These are phyloP conservation scores for Andrena bicolor DNA, from an alignment of 2,888 invertebrate species.

Conservation along the genomic window DNA sequence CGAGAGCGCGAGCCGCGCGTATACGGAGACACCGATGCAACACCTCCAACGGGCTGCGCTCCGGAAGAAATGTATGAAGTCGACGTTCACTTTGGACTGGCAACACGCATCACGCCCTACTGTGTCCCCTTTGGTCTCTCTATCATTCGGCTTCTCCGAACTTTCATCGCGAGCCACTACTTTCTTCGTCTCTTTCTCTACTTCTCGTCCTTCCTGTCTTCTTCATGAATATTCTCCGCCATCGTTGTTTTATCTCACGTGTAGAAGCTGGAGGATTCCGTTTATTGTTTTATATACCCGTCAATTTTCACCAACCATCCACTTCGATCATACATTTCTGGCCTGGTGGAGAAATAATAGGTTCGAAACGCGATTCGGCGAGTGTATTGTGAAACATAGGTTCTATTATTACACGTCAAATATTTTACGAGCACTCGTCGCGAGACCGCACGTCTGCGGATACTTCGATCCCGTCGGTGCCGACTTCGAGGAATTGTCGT, in stretches of 20 bases:
- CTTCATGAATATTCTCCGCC: slow-evolving; percentile 6
- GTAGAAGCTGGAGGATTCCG: slow-evolving; percentile 4
- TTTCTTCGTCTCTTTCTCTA: slow-evolving; percentile 18
- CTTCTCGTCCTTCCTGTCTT: slow-evolving; percentile 2
- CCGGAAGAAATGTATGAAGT: slow-evolving; percentile 83
- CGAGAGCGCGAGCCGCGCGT: slow-evolving; percentile 79
- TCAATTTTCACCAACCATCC: slow-evolving; percentile 28
- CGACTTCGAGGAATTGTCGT: slow-evolving; percentile 20
- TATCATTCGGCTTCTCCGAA: neutral
- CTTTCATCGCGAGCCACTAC: neutral
- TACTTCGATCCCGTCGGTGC: slow-evolving; percentile 8
- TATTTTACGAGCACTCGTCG: slow-evolving; percentile 25
- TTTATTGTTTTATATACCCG: neutral
- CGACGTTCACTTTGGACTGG: slow-evolving; percentile 76
- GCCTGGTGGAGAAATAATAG: slow-evolving; percentile 52
- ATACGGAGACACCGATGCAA: slow-evolving; percentile 81
- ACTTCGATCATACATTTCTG: slow-evolving; percentile 76
- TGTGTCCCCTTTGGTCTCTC: slow-evolving; percentile 36
- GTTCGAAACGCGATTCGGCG: slow-evolving; percentile 52
- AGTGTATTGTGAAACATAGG: slow-evolving; percentile 49
- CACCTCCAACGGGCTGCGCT: slow-evolving; percentile 81
- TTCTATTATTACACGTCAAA: slow-evolving; percentile 49
- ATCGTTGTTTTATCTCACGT: slow-evolving; percentile 6
- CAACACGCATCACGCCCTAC: slow-evolving; percentile 56
- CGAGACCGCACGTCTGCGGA: slow-evolving; percentile 7